These are phyloP conservation scores for Leptodactylus fuscus DNA, from an alignment of 2,113 vertebrate species.

Conservation along the genomic window DNA sequence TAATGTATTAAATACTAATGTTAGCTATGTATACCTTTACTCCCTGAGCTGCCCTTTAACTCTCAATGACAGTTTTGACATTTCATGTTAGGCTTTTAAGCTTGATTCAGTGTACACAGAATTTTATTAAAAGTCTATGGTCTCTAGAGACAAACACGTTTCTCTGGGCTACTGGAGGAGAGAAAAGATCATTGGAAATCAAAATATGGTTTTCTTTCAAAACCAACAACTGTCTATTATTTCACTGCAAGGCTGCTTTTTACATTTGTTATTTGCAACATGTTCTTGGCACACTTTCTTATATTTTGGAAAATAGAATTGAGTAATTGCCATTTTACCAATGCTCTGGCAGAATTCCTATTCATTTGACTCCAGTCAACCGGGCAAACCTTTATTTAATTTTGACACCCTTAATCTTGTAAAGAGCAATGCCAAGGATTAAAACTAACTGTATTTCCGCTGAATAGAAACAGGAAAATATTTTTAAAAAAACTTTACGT, in stretches of 20 bases:
- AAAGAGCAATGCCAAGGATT: neutral
- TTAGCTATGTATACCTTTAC: neutral
- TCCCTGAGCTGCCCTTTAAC: constrained; percentile 7
- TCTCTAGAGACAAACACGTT: constrained; percentile 17
- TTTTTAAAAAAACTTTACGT: too few species aligned
- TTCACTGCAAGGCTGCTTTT: neutral
- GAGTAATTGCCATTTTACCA: neutral
- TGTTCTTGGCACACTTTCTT: neutral
- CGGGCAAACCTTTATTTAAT: neutral
- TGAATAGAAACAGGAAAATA: too few species aligned
- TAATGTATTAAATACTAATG: neutral
- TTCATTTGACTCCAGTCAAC: neutral
- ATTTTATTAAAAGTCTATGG: constrained; percentile 38
- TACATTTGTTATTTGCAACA: constrained; percentile 10
- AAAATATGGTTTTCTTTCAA: constrained; percentile 18
- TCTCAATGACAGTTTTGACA: constrained; percentile 21
- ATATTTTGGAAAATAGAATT: constrained; percentile 4
- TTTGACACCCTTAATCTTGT: neutral
- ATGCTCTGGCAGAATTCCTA: neutral
- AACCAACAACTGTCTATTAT: constrained; percentile 36
- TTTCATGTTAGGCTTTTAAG: constrained; percentile 37
- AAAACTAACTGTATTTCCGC: too few species aligned
- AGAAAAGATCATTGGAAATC: constrained; percentile 24
- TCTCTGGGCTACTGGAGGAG: constrained; percentile 9
- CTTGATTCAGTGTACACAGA: constrained; percentile 17